Evolutionary conservation across 2,888 invertebrate species (phyloP), one percentile per base, ranked within the genome.

Genomic region (Xestoiulus laeticollis): DNA sequence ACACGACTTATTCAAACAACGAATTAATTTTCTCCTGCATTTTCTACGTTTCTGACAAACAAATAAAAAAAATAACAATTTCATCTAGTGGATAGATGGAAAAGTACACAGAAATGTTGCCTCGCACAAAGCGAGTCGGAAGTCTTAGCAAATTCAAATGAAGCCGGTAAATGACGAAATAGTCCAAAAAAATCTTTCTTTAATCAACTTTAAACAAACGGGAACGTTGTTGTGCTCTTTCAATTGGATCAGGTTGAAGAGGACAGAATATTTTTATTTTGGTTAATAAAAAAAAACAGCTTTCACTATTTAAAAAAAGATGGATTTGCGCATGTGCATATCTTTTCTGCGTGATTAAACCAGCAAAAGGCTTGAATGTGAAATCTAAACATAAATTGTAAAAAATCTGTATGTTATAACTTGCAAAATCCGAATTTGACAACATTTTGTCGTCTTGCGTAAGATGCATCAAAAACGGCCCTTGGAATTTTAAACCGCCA

Each of bases 1-100:
- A 78, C 78, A 78, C 78, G 78, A 78, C 78, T 78, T 78, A 78
- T 78, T 78, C 78, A 78, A 78, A 78, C 78, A 78, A 78, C 78
- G 78, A 78, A 78, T 78, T 78, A 78, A 78, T 78, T 78, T 78
- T 78, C 78, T 78, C 78, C 78, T 16, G 78, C 78, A 78, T 78
- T 78, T 68, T 19, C 16, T 78, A 30, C 16, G 30, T 78, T 78
- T 78, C 78, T 78, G 78, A 14, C 78, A 78, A 78, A 78, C 78
- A 78, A 78, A 78, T 78, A 78, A 78, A 78, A 78, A 78, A 78
- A 78, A 78, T 30, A 78, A 78, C 78, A 78, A 78, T 78, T 78
- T 78, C 78, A 30, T 78, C 78, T 78, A 78, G 30, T 78, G 78
- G 78, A 78, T 78, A 78, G 78, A 78, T 78, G 78, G 30, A 78